Percentiles rank a stretch among this genome's conserved stretches.
phyloP scores from a whole-genome alignment of 2,797 vertebrate species.

The Eulemur rubriventer region DNA sequence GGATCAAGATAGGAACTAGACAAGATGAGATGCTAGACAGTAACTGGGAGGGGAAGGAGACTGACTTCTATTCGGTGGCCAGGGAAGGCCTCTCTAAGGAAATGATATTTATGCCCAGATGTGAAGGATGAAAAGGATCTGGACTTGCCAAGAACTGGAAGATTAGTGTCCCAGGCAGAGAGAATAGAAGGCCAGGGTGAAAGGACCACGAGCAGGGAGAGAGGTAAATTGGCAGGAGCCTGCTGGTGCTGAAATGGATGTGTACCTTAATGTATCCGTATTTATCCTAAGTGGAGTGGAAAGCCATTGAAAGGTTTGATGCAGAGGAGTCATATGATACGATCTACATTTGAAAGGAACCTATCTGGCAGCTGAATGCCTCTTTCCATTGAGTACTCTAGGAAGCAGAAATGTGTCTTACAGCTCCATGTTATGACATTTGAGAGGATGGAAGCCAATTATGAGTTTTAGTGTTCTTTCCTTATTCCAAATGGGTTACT shows the following conservation, averaged over 20 bases:
- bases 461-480: neutral
- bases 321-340: neutral
- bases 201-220: neutral
- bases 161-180: neutral
- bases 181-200: neutral
- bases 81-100: neutral
- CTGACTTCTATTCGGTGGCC: neutral
- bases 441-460: neutral
- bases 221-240: neutral
- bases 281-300: neutral
- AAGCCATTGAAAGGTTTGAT: neutral
- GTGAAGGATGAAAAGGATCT: neutral
- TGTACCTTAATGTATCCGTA: neutral
- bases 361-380: neutral
- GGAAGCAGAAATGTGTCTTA: neutral
- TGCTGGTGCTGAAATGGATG: neutral
- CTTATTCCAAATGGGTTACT: neutral
- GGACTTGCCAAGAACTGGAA: neutral
- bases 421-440: neutral
- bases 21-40: neutral
- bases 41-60: neutral
- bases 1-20: neutral
- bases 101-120: neutral
- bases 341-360: neutral
- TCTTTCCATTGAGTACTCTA: neutral